These are phyloP conservation scores for Drosophila gaucha DNA, from an alignment of 2,888 invertebrate genomes.

Conservation along the genomic window DNA sequence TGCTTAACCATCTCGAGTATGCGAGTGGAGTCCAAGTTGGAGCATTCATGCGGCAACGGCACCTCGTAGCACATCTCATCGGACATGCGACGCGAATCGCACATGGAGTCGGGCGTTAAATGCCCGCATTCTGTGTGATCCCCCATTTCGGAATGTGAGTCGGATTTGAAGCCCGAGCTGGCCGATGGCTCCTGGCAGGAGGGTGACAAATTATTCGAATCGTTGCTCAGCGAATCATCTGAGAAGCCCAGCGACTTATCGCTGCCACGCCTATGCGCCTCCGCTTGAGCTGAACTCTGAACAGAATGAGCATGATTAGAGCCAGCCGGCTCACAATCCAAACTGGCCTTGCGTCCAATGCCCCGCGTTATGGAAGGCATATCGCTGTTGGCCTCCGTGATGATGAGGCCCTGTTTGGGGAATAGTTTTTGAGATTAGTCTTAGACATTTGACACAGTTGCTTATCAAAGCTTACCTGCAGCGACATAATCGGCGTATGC, in stretches of 20 bases:
- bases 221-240: slow-evolving; percentile 90
- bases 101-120: slow-evolving; percentile 84
- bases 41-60: slow-evolving; percentile 91
- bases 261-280: slow-evolving; percentile 88
- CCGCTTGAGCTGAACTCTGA: slow-evolving; percentile 25
- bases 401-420: slow-evolving; percentile 68
- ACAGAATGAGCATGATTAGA: slow-evolving; percentile 30
- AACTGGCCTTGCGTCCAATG: slow-evolving; percentile 89
- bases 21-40: slow-evolving; percentile 91
- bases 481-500: slow-evolving; percentile 84
- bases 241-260: slow-evolving; percentile 90
- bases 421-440: not conserved
- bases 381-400: slow-evolving; percentile 86
- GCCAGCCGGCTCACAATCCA: slow-evolving; percentile 86
- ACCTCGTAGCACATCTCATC: slow-evolving; percentile 88
- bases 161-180: slow-evolving; percentile 87
- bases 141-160: slow-evolving; percentile 86
- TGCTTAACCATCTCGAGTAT: slow-evolving; percentile 92
- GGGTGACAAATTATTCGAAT: slow-evolving; percentile 86
- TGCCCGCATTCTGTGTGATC: slow-evolving; percentile 85
- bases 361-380: slow-evolving; percentile 93
- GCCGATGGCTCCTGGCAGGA: slow-evolving; percentile 86
- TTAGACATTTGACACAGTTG: not conserved
- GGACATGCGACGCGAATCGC: slow-evolving; percentile 84
- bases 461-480: slow-evolving; percentile 73